Evolutionary conservation across 2,888 invertebrate species (phyloP).

Genomic region (Heliconius charithonia): DNA sequence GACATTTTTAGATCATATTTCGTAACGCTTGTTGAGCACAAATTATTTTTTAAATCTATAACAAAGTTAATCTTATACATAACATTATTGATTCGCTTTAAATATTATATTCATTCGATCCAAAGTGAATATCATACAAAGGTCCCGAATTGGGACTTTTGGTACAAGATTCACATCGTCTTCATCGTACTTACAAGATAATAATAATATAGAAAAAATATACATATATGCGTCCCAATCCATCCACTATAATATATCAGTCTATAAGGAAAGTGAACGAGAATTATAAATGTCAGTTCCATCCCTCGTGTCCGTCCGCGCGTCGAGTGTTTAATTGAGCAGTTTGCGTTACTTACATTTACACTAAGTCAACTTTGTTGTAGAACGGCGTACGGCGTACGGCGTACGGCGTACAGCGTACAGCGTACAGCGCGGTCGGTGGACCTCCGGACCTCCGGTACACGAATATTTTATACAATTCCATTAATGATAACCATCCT

Average conservation of each 20-base stretch:
- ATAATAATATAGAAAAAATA: constrained; percentile 21
- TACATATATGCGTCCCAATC: constrained; percentile 22
- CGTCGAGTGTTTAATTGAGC: constrained; percentile 76
- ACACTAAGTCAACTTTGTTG: constrained; percentile 80
- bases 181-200: constrained; percentile 9
- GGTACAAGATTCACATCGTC: constrained; percentile 12
- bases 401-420: constrained; percentile 61
- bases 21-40: constrained; percentile 9
- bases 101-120: constrained; percentile 21
- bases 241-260: constrained; percentile 20
- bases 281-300: constrained; percentile 56
- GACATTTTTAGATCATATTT: neutral
- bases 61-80: constrained; percentile 26
- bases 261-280: constrained; percentile 15
- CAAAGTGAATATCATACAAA: constrained; percentile 18
- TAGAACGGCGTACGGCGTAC: constrained; percentile 64
- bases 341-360: constrained; percentile 76
- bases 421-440: constrained; percentile 62
- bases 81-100: constrained; percentile 16
- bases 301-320: constrained; percentile 61
- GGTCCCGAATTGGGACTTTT: neutral
- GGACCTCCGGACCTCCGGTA: constrained; percentile 71
- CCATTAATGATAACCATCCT: constrained; percentile 76
- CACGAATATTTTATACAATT: constrained; percentile 77
- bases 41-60: constrained; percentile 22